A percentile compares a stretch with the other conserved stretches of the same genome.
Conservation (phyloP, 1,140 invertebrate genomes). For the Calephelis nemesis region DNA sequence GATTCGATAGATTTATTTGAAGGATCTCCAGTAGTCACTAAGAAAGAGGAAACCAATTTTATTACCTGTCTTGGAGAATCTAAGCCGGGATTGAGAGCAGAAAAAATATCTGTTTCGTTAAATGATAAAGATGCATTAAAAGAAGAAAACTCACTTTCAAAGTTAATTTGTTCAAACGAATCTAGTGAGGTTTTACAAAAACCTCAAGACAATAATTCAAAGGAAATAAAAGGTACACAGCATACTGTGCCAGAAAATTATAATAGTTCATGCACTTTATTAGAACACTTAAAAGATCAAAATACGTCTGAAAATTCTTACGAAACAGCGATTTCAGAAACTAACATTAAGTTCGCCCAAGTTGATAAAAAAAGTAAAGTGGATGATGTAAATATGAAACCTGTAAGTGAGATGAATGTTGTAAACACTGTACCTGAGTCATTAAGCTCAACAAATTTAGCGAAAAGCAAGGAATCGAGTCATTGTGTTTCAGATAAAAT, state of each 20-base stretch:
- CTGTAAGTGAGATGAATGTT: background rate
- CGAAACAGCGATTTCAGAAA: no score
- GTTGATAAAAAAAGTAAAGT: no score
- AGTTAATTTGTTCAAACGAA: no score
- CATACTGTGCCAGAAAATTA: no score
- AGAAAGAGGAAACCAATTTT: background rate
- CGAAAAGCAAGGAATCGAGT: background rate
- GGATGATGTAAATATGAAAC: background rate
- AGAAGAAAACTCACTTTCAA: background rate
- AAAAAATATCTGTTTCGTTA: background rate
- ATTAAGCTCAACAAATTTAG: background rate
- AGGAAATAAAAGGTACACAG: no score
- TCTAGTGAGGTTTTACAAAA: no score
- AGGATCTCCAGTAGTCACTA: conserved; percentile 38
- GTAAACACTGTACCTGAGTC: background rate
- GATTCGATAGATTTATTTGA: conserved; percentile 61
- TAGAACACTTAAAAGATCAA: no score
- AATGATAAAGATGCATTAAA: no score
- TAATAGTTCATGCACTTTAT: no score
- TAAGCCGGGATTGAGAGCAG: background rate
- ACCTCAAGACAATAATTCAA: no score
- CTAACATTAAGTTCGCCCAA: no score
- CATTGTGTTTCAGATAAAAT: background rate
- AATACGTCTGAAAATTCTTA: no score
- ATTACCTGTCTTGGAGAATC: background rate